These are phyloP conservation scores for Drosophila obscura DNA, from an alignment of 1,140 invertebrate genomes.

Conservation along the genomic window DNA sequence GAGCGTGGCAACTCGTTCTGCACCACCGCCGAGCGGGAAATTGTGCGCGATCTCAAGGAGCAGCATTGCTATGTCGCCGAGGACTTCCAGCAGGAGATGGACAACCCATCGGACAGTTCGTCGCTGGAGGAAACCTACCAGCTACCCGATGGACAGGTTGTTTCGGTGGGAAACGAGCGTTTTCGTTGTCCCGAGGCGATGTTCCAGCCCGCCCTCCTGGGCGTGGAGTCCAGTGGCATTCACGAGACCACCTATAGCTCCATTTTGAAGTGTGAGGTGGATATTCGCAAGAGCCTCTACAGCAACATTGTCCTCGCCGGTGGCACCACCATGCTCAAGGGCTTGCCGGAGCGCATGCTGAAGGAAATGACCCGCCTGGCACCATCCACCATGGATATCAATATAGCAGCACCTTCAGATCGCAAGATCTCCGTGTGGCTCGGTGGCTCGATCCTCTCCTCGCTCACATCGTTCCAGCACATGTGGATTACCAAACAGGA, in stretches of 20 bases:
- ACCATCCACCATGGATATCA: conserved; percentile 95
- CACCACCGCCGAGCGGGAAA: conserved; percentile 90
- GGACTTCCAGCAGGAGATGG: conserved; percentile 93
- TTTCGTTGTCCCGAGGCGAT: conserved; percentile 96
- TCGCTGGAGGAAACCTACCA: conserved; percentile 93
- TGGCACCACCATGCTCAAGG: conserved; percentile 90
- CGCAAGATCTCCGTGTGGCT: conserved; percentile 96
- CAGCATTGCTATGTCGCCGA: conserved; percentile 92
- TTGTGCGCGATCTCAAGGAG: conserved; percentile 93
- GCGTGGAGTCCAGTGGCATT: conserved; percentile 94
- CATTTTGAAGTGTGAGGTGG: conserved; percentile 96
- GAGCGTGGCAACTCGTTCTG: conserved; percentile 90
- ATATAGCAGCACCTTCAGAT: conserved; percentile 96
- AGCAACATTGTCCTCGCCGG: conserved; percentile 95
- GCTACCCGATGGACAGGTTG: conserved; percentile 91
- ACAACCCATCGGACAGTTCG: conserved; percentile 90
- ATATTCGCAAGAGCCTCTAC: conserved; percentile 94
- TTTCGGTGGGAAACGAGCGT: conserved; percentile 96
- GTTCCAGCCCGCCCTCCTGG: conserved; percentile 94
- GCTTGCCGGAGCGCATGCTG: conserved; percentile 93
- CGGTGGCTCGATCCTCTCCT: conserved; percentile 93
- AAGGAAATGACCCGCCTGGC: conserved; percentile 94
- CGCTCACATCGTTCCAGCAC: conserved; percentile 94
- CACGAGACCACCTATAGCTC: conserved; percentile 96
- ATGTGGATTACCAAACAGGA: conserved; percentile 98